Percentiles rank a stretch among this genome's conserved stretches.
phyloP scores from a whole-genome alignment of 1,140 invertebrate genomes.

The Drosophila tropicalis region DNA sequence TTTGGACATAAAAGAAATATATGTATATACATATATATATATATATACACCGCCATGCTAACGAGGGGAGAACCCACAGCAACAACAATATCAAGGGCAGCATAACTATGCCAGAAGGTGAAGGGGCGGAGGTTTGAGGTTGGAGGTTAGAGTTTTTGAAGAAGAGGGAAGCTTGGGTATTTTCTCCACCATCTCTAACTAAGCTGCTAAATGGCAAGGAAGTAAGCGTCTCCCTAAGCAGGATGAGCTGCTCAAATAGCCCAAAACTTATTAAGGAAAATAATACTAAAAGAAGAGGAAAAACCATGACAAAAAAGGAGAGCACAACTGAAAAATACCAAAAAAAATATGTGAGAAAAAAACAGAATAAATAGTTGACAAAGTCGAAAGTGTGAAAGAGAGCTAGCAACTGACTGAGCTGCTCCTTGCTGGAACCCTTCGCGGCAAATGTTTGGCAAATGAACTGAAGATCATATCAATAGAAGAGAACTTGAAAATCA shows the following conservation, averaged over 20 bases:
- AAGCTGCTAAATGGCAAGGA: slow-evolving; percentile 75
- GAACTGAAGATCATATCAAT: slow-evolving; percentile 47
- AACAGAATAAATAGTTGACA: slow-evolving; percentile 2
- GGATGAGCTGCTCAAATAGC: slow-evolving; percentile 73
- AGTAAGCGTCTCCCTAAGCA: slow-evolving; percentile 73
- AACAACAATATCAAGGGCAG: not conserved
- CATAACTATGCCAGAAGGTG: slow-evolving; percentile 4
- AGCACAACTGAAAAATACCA: not conserved
- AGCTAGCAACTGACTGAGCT: not conserved
- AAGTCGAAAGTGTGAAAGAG: not conserved
- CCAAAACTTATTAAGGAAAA: slow-evolving; percentile 76
- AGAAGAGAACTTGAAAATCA: slow-evolving; percentile 52
- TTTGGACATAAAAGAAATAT: slow-evolving; percentile 65
- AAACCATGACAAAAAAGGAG: slow-evolving; percentile 15
- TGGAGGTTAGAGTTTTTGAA: slow-evolving; percentile 13
- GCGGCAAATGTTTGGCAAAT: not conserved
- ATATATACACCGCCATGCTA: slow-evolving; percentile 48
- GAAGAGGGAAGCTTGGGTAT: slow-evolving; percentile 13
- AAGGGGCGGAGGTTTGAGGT: not conserved
- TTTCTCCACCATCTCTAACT: slow-evolving; percentile 49
- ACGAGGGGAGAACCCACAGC: slow-evolving; percentile 38
- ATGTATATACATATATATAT: slow-evolving; percentile 45
- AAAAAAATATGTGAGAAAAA: slow-evolving; percentile 6
- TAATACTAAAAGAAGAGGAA: slow-evolving; percentile 58
- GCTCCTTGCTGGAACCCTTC: not conserved